These are phyloP conservation scores for Blastobasis lacticolella DNA, from an alignment of 2,888 invertebrate genomes.

Conservation along the genomic window DNA sequence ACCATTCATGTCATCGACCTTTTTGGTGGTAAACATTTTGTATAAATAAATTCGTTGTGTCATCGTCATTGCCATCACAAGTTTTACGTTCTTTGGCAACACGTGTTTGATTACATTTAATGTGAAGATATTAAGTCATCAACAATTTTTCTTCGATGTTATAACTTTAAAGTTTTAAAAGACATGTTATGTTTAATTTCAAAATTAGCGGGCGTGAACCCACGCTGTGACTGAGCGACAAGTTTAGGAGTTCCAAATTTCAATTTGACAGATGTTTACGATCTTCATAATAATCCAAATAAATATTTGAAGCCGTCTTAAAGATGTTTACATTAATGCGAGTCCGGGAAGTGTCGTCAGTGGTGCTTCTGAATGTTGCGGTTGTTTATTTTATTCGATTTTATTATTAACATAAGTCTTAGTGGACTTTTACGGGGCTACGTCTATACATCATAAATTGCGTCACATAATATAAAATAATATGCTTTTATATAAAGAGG, in stretches of 20 bases:
- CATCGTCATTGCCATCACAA: too few relatives aligned
- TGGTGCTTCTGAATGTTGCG: slow-evolving; percentile 9
- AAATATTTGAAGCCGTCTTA: slow-evolving; percentile 29
- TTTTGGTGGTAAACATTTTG: too few relatives aligned
- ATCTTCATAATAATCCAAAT: slow-evolving; percentile 44
- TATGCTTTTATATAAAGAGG: too few relatives aligned
- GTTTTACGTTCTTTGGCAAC: too few relatives aligned
- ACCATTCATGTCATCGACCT: too few relatives aligned
- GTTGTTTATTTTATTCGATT: slow-evolving; percentile 34
- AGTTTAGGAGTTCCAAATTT: slow-evolving; percentile 41
- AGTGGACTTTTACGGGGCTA: slow-evolving; percentile 5
- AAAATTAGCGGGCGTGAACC: slow-evolving; percentile 14
- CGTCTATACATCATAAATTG: not conserved
- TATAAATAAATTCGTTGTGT: too few relatives aligned
- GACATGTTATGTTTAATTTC: slow-evolving; percentile 7
- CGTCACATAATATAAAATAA: too few relatives aligned
- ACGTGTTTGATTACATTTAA: too few relatives aligned
- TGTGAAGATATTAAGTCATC: too few relatives aligned
- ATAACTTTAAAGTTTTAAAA: too few relatives aligned
- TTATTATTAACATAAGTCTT: slow-evolving; percentile 18
- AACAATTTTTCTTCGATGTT: too few relatives aligned
- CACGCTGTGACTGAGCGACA: slow-evolving; percentile 16
- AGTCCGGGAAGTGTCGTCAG: slow-evolving; percentile 29
- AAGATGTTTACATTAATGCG: slow-evolving; percentile 44
- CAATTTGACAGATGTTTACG: slow-evolving; percentile 49